phyloP scores from a whole-genome alignment of 2,113 vertebrate genomes.

The Vidua chalybeata region DNA sequence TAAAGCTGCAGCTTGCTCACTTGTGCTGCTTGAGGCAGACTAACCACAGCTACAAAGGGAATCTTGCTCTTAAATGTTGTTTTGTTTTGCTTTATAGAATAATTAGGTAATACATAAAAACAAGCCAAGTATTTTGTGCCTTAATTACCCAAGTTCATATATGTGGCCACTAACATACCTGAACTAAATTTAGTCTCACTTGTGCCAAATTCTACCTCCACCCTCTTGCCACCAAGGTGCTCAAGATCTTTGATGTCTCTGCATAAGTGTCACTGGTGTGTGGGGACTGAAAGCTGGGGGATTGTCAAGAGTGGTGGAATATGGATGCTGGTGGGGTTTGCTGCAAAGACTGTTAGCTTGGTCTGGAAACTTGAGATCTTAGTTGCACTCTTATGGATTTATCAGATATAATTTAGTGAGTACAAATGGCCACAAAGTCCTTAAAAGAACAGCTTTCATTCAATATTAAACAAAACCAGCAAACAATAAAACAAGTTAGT shows the following conservation, averaged over 20 bases:
- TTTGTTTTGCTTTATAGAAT: neutral
- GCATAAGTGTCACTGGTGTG: neutral
- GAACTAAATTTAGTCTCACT: neutral
- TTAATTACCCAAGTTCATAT: neutral
- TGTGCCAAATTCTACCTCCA: rapidly evolving
- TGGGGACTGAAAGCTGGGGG: neutral
- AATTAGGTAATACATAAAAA: neutral
- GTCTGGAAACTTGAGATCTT: neutral
- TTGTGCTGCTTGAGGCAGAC: neutral
- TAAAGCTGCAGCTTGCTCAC: neutral
- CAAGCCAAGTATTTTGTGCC: neutral
- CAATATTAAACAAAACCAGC: neutral
- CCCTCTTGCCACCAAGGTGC: rapidly evolving
- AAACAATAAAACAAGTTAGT: neutral
- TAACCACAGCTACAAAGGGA: neutral
- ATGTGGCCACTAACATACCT: neutral
- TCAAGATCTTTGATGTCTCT: neutral
- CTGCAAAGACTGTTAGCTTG: neutral
- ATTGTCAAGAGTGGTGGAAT: neutral
- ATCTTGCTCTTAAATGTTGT: neutral
- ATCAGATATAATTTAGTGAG: neutral
- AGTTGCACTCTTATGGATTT: neutral
- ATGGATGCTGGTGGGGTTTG: neutral
- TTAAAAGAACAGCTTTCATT: neutral
- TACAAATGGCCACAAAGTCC: neutral